A percentile compares a stretch with the other conserved stretches of the same genome.
Conservation (phyloP, 2,113 vertebrate genomes). For the Henicopernis longicauda region DNA sequence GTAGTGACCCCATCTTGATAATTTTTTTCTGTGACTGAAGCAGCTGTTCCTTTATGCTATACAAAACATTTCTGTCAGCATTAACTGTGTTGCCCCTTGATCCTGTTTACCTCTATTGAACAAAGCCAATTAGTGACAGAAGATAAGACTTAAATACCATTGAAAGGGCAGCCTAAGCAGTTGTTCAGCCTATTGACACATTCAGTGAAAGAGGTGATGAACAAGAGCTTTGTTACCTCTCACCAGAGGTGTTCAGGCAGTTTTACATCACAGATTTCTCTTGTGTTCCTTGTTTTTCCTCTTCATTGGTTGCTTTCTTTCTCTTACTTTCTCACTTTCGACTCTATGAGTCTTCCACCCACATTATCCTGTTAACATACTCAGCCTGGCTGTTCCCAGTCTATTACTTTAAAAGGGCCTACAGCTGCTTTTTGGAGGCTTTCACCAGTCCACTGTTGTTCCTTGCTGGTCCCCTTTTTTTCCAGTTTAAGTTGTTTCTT, state of each 20-base stretch:
- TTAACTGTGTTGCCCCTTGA: background rate
- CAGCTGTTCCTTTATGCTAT: background rate
- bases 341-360: background rate
- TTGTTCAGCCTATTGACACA: background rate
- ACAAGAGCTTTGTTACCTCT: background rate
- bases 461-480: background rate
- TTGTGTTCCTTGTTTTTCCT: background rate
- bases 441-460: background rate
- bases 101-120: background rate
- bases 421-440: background rate
- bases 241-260: background rate
- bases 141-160: background rate
- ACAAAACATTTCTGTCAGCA: background rate
- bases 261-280: background rate
- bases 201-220: background rate
- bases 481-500: background rate
- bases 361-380: background rate
- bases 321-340: background rate
- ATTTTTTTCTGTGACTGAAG: background rate
- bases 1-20: background rate
- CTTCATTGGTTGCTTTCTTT: background rate
- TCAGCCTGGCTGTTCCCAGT: background rate
- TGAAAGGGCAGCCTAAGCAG: background rate
- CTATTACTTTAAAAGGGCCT: background rate
- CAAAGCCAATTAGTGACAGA: background rate